Percentiles rank a stretch among this genome's conserved stretches.
phyloP scores from a whole-genome alignment of 2,113 vertebrate genomes.

The Cariama cristata region DNA sequence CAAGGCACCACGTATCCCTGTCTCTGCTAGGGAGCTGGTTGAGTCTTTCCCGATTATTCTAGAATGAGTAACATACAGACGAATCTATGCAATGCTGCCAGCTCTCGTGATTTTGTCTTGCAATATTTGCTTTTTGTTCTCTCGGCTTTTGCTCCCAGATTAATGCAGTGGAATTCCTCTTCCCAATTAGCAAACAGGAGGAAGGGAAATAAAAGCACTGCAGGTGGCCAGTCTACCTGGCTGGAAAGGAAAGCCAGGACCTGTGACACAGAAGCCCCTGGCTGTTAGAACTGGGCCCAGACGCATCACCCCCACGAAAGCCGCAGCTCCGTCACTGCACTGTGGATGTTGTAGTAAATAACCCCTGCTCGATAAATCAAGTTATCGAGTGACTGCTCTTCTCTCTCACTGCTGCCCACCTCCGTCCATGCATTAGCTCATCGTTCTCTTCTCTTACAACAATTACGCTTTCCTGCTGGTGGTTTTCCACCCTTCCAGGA shows the following conservation, averaged over 20 bases:
- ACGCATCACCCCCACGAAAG: neutral
- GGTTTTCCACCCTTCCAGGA: neutral
- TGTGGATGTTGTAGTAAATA: neutral
- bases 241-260: neutral
- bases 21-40: neutral
- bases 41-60: neutral
- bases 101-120: neutral
- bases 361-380: neutral
- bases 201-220: neutral
- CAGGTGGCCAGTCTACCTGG: neutral
- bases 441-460: neutral
- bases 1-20: neutral
- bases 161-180: neutral
- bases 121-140: neutral
- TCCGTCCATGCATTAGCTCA: neutral
- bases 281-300: neutral
- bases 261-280: neutral
- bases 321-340: neutral
- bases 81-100: neutral
- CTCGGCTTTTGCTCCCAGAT: neutral
- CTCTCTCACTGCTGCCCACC: neutral
- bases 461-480: neutral
- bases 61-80: neutral
- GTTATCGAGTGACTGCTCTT: neutral
- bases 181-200: neutral